Evolutionary conservation across 2,797 vertebrate species (phyloP), one percentile per base, ranked within the genome.

Genomic region (Tokudaia muenninki): DNA sequence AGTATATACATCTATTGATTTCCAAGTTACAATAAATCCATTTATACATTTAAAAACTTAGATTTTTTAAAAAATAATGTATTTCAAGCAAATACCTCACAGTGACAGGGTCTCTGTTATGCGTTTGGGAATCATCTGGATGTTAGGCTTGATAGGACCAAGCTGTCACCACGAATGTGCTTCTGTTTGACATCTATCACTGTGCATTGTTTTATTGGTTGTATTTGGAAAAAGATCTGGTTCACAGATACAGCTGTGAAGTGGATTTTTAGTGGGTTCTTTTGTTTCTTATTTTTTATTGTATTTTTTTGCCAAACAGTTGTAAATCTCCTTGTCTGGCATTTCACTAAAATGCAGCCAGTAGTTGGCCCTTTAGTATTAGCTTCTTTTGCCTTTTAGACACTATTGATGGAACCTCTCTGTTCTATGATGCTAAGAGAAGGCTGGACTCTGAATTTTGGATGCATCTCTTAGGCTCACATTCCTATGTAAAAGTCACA

Each of bases 191-290:
- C 7, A 6, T 50, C 61, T 22, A 13, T 86, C 44, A 67, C 82
- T 7, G 26, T 34, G 26, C 41, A 29, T 67, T 95, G 59, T 72
- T 95, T 84, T 72, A 16, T 63, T 89, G 89, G n/a, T 94, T 75
- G 19, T 52, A 0, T 61, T 34, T 57, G 8, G 47, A 74, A 63
- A 95, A 79, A 55, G 67, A 59, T 80, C 57, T 72, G 16, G 9
- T 96, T 95, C 41, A 65, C 41, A 95, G 29, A 61, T 70, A 65
- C 2, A 37, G 3, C 61, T 84, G 57, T 72, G 88, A 94, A 91
- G 21, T 92, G 61, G 3, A 63, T 91, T 96, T 96, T 91, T 29
- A 74, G 87, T 86, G 70, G 24, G 12, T 77, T 91, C 92, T 90
- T 57, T 93, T 81, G 21, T 57, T 59, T 81, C 34, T n/a, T 70